These are phyloP conservation scores for Phymanthus crucifer DNA, from an alignment of 92 coral and sea anemone genomes.

Conservation along the genomic window DNA sequence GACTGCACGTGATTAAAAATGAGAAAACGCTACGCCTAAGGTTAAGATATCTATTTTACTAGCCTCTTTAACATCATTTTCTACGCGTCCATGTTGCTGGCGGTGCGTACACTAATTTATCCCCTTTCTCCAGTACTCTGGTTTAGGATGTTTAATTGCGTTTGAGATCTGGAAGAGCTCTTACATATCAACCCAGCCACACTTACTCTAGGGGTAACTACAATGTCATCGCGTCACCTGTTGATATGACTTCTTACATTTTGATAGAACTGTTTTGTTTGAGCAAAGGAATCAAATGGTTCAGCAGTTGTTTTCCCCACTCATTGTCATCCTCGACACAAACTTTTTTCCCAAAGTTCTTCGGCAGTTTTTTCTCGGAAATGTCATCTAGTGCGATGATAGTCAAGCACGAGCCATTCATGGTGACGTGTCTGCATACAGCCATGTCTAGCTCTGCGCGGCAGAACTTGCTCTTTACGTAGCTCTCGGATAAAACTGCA, in stretches of 20 bases:
- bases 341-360: conserved; percentile 51
- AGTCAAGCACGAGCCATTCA: conserved; percentile 53
- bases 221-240: too few relatives aligned
- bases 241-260: background rate
- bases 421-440: conserved; percentile 47
- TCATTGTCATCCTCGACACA: conserved; percentile 44
- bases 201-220: too few relatives aligned
- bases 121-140: too few relatives aligned
- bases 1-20: too few relatives aligned
- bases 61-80: too few relatives aligned
- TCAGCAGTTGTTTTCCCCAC: conserved; percentile 59
- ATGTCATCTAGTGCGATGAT: conserved; percentile 51
- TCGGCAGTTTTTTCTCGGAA: conserved; percentile 46
- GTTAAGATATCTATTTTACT: too few relatives aligned
- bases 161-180: too few relatives aligned
- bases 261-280: background rate
- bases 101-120: too few relatives aligned
- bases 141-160: too few relatives aligned
- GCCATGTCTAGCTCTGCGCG: conserved; percentile 74
- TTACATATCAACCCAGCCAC: too few relatives aligned
- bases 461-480: conserved; percentile 67
- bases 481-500: conserved; percentile 65
- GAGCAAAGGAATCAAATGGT: conserved; percentile 27
- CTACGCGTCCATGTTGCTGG: too few relatives aligned
- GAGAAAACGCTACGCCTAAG: too few relatives aligned